Percentiles rank a stretch among this genome's conserved stretches.
These are phyloP conservation scores for Grapholita molesta DNA, from an alignment of 1,140 invertebrate genomes.

Conservation along the genomic window DNA sequence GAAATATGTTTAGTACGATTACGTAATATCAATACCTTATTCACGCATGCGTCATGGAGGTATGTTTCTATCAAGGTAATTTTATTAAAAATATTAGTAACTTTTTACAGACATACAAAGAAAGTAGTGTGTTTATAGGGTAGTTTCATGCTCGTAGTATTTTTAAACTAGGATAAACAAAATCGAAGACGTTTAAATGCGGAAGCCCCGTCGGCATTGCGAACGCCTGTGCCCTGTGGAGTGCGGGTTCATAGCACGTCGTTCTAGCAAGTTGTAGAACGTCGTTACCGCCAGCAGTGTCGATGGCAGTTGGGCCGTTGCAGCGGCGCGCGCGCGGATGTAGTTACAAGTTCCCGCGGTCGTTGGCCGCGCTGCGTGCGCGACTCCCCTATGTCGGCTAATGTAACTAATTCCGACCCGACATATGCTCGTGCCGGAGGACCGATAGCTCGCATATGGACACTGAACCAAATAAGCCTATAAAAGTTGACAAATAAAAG, in stretches of 20 bases:
- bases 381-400: constrained; percentile 69
- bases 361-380: constrained; percentile 67
- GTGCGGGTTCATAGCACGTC: constrained; percentile 55
- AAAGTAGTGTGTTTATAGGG: neutral
- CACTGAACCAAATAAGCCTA: neutral
- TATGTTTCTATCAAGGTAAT: neutral
- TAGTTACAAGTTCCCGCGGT: constrained; percentile 75
- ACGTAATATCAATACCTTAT: neutral
- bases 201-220: constrained; percentile 50
- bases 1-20: neutral
- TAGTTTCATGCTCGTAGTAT: neutral
- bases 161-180: constrained; percentile 18
- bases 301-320: constrained; percentile 43
- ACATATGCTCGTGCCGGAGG: neutral
- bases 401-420: constrained; percentile 34
- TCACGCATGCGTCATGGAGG: neutral
- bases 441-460: neutral
- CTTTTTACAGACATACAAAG: neutral
- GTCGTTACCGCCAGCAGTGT: constrained; percentile 19
- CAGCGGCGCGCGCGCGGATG: constrained; percentile 43
- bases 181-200: constrained; percentile 40
- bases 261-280: constrained; percentile 20
- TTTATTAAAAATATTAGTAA: neutral
- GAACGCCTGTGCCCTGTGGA: constrained; percentile 39
- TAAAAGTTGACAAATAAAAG: neutral